Percentiles rank a stretch among this genome's conserved stretches.
phyloP scores from a whole-genome alignment of 2,888 invertebrate species.

The Cosmorhoe ocellata region DNA sequence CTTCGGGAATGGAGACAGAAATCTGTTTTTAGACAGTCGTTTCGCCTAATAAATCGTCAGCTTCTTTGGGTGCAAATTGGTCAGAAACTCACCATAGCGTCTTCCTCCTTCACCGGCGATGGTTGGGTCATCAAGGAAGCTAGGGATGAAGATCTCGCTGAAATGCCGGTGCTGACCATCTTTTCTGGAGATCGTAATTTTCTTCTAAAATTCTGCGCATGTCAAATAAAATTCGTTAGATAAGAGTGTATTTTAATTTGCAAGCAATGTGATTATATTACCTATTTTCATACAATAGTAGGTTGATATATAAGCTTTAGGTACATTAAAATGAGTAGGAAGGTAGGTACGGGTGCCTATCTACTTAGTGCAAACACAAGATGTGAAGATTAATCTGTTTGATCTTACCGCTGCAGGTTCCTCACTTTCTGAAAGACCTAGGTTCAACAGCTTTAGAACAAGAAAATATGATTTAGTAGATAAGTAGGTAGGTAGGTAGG shows the following conservation, averaged over 20 bases:
- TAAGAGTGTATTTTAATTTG: no score
- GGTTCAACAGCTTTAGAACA: slow-evolving; percentile 60
- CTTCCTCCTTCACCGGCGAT: slow-evolving; percentile 58
- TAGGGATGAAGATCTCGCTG: slow-evolving; percentile 71
- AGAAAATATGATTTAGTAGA: slow-evolving; percentile 30
- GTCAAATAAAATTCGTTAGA: slow-evolving; percentile 3
- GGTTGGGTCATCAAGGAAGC: slow-evolving; percentile 69
- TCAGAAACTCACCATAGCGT: slow-evolving; percentile 40
- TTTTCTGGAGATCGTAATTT: slow-evolving; percentile 82
- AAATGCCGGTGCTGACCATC: slow-evolving; percentile 62
- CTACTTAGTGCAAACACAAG: no score
- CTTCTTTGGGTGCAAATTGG: no score
- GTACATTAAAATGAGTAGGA: no score
- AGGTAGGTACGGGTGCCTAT: no score
- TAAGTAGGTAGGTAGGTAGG: background rate
- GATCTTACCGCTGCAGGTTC: slow-evolving; percentile 65
- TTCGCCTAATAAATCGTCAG: no score
- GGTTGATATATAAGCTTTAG: no score
- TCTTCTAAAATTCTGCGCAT: slow-evolving; percentile 84
- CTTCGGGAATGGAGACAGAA: no score
- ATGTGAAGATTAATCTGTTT: no score
- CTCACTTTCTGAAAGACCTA: slow-evolving; percentile 73
- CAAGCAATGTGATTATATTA: no score
- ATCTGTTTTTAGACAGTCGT: no score
- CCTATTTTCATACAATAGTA: no score